Evolutionary conservation across 2,888 invertebrate species (phyloP).

Genomic region (Ariolimax columbianus): DNA sequence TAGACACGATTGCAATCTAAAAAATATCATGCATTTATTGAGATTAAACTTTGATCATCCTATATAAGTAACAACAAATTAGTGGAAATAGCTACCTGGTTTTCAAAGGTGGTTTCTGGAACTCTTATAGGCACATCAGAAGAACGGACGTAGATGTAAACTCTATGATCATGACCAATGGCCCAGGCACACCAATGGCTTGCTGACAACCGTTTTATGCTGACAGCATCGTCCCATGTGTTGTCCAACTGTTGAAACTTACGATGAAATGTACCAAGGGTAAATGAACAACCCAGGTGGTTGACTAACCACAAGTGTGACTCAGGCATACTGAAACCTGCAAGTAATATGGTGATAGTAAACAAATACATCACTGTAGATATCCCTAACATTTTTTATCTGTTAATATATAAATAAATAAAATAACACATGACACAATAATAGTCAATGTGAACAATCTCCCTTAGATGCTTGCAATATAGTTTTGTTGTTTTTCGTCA

Average conservation of each 20-base stretch:
- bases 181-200: slow-evolving; percentile 87
- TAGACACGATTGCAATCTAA: too few relatives aligned
- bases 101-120: slow-evolving; percentile 93
- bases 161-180: slow-evolving; percentile 93
- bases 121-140: slow-evolving; percentile 93
- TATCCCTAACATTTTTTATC: too few relatives aligned
- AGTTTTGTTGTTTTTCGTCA: too few relatives aligned
- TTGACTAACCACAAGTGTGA: slow-evolving; percentile 83
- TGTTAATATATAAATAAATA: too few relatives aligned
- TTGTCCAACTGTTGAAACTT: slow-evolving; percentile 93
- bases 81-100: slow-evolving; percentile 83
- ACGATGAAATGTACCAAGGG: slow-evolving; percentile 87
- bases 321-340: slow-evolving; percentile 53
- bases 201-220: slow-evolving; percentile 92
- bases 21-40: too few relatives aligned
- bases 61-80: too few relatives aligned
- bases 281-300: slow-evolving; percentile 92
- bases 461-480: too few relatives aligned
- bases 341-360: background rate
- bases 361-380: background rate
- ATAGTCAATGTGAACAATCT: too few relatives aligned
- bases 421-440: too few relatives aligned
- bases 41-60: too few relatives aligned
- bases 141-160: slow-evolving; percentile 93
- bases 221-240: slow-evolving; percentile 83